Evolutionary conservation across 2,797 vertebrate species (phyloP).

Genomic region (Hafferia zeledoni): DNA sequence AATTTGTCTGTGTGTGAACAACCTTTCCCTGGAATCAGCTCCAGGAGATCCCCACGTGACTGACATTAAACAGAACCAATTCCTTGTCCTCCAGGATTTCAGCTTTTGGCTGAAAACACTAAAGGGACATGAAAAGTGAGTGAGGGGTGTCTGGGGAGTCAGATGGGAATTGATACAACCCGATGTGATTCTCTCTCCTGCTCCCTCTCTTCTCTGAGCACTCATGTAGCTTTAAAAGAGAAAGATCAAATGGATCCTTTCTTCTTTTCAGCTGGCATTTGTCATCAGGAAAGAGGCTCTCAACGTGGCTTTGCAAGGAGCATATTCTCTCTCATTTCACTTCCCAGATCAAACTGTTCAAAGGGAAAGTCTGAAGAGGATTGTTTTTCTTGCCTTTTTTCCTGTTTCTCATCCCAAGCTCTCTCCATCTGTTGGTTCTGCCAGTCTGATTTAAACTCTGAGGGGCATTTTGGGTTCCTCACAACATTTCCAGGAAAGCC

Average conservation of each 20-base stretch:
- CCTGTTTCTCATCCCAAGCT: neutral
- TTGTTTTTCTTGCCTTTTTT: slow-evolving; percentile 48
- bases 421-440: slow-evolving; percentile 16
- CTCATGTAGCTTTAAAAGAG: slow-evolving; percentile 13
- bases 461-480: neutral
- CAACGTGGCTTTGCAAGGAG: slow-evolving; percentile 33
- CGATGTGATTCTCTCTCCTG: neutral
- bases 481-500: neutral
- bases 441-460: neutral
- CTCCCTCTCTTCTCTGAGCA: slow-evolving; percentile 6
- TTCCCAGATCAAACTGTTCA: slow-evolving; percentile 38
- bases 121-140: slow-evolving; percentile 12
- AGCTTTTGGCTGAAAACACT: slow-evolving; percentile 10
- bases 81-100: neutral
- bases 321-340: neutral
- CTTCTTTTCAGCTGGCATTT: slow-evolving; percentile 51
- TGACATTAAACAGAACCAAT: neutral
- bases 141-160: neutral
- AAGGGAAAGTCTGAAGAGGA: slow-evolving; percentile 22
- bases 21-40: neutral
- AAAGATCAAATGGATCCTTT: slow-evolving; percentile 55
- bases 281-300: slow-evolving; percentile 35
- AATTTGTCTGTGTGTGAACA: neutral
- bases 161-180: neutral
- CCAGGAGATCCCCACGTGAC: neutral